Conservation (phyloP, 2,113 vertebrate species). For the Saimiri boliviensis region DNA sequence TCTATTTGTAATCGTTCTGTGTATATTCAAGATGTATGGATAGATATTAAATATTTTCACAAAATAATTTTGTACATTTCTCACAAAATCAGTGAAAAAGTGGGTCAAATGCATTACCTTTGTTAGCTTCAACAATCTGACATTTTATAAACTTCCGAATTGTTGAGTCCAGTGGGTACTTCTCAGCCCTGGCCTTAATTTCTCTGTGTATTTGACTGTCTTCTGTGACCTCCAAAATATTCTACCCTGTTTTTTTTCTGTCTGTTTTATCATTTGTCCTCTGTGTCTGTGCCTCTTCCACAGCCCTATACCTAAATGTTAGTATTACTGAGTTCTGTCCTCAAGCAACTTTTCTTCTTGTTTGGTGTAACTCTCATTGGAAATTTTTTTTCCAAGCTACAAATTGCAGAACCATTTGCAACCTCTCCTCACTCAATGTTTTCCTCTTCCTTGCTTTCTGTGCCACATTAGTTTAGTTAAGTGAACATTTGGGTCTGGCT, state of each 20-base stretch:
- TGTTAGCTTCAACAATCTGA: not conserved
- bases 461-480: not conserved
- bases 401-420: not conserved
- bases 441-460: not conserved
- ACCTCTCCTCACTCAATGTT: not conserved
- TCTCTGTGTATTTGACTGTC: not conserved
- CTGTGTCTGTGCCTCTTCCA: not conserved
- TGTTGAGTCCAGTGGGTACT: not conserved
- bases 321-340: not conserved
- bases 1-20: not conserved
- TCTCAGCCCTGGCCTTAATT: not conserved
- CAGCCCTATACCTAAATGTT: not conserved
- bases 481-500: not conserved
- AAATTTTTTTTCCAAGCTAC: not conserved
- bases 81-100: slow-evolving; percentile 6
- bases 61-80: slow-evolving; percentile 5
- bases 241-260: not conserved
- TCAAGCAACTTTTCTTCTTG: not conserved
- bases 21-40: not conserved
- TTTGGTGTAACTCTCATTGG: not conserved
- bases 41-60: not conserved
- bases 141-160: not conserved
- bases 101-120: not conserved
- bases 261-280: not conserved
- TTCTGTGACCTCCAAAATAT: not conserved